Base-by-base conservation (phyloP, 2,888 invertebrate species). In the Hoplodrina blanda region DNA sequence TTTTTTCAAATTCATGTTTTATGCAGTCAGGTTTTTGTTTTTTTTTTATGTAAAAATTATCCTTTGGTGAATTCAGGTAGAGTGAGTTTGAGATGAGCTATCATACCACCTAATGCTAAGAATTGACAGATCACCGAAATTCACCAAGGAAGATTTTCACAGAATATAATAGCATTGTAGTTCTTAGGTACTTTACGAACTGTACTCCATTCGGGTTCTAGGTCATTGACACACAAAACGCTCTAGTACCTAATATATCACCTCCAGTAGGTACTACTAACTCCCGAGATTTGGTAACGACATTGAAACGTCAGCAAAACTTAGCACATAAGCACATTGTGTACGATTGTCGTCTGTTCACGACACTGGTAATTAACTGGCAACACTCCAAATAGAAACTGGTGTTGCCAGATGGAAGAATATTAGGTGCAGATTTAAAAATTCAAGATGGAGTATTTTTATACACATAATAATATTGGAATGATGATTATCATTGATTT, bases 281-380 rank as follows among this genome's bases (percentile, higher is more conserved):
- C 20, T 53, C 53, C 33, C 17, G 52, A 55, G 60, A 69, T 33
- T 54, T 64, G 66, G 63, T 66, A 71, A 55, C 73, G 78, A 81
- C 66, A 78, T 63, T 57, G 71, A 72, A 81, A 71, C 46, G 56
- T 63, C 78, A 81, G 33, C 72, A 61, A 77, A 66, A 41, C 33
- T 15, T 37, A 41, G 13, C 33, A 49, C 50, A 62, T 57, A 62
- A 56, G 50, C 56, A 63, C 72, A 72, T 72, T 62, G 65, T 63
- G 66, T 67, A 61, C 50, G 55, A 54, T 61, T 63, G 62, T 59
- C 62, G 73, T 82, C 68, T 82, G 73, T 62, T 56, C 55, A 33
- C 73, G 79, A 78, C 73, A 49, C 13, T 37, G 19, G 68, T 80
- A 83, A 80, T 80, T 80, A 80, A 80, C 76, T 80, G 80, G 80